Conservation (phyloP, 2,888 invertebrate genomes). For the Dioctria linearis region DNA sequence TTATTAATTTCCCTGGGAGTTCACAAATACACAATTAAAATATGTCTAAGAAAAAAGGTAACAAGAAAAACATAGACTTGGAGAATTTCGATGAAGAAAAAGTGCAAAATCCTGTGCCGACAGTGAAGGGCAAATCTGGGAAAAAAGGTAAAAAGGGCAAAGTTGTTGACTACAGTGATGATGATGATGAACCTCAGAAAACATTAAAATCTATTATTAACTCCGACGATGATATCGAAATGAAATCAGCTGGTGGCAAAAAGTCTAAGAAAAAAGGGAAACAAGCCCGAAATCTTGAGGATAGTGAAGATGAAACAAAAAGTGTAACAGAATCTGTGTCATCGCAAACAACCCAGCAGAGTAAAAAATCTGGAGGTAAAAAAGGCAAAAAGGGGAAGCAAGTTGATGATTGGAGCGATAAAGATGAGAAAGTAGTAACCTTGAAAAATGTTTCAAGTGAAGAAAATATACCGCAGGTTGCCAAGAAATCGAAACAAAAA, state of each 20-base stretch:
- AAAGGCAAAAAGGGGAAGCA: conserved; percentile 72
- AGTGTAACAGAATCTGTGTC: conserved; percentile 37
- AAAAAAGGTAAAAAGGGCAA: conserved; percentile 71
- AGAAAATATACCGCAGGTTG: conserved; percentile 50
- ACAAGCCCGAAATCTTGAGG: conserved; percentile 51
- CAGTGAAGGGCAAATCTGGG: conserved; percentile 61
- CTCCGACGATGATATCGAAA: conserved; percentile 70
- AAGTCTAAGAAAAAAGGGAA: conserved; percentile 57
- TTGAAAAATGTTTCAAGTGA: conserved; percentile 53
- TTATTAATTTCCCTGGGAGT: not conserved
- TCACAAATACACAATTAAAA: conserved; percentile 48
- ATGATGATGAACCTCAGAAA: conserved; percentile 65
- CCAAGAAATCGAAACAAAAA: conserved; percentile 55
- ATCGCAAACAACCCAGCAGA: not conserved
- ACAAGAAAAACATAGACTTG: conserved; percentile 74
- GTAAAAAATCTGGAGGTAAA: conserved; percentile 56
- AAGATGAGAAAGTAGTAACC: conserved; percentile 63
- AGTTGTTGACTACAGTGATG: conserved; percentile 71
- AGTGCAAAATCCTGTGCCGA: conserved; percentile 64
- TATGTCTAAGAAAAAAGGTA: conserved; percentile 77
- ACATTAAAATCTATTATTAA: conserved; percentile 65
- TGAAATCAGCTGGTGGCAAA: conserved; percentile 63
- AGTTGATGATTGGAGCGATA: conserved; percentile 73
- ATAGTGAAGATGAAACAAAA: conserved; percentile 58
- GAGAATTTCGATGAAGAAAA: conserved; percentile 72